Conservation (phyloP, 2,888 invertebrate genomes). For the Himalopsyche tibetana region DNA sequence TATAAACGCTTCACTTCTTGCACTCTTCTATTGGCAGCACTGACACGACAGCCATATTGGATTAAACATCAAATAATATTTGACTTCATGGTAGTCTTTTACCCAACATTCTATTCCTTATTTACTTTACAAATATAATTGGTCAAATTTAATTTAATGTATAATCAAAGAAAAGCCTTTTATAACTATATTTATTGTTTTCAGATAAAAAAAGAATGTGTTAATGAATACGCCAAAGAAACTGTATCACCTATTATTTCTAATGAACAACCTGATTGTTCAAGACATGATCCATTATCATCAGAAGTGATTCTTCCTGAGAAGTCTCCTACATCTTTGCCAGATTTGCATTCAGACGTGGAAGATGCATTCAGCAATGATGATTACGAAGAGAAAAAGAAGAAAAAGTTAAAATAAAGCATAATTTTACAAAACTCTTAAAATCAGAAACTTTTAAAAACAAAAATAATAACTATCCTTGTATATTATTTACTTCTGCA, state of each 20-base stretch:
- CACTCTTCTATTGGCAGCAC: no score
- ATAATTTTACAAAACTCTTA: no score
- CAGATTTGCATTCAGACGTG: conserved; percentile 65
- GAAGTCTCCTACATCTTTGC: conserved; percentile 62
- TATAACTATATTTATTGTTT: conserved; percentile 7
- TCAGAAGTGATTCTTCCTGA: conserved; percentile 37
- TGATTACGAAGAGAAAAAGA: conserved; percentile 58
- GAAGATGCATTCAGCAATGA: conserved; percentile 66
- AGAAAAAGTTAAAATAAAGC: conserved; percentile 54
- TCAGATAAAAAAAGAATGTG: conserved; percentile 67
- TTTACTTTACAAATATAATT: conserved; percentile 9
- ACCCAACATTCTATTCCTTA: background rate
- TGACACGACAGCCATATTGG: no score
- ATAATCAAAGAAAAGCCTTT: background rate
- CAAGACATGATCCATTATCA: conserved; percentile 53
- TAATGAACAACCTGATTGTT: conserved; percentile 66
- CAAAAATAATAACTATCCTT: no score
- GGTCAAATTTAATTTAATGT: background rate
- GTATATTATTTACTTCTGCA: no score
- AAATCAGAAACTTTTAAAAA: no score
- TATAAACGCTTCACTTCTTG: no score
- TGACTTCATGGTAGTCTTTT: no score
- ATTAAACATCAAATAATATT: no score
- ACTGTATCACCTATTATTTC: conserved; percentile 68
- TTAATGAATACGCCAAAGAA: conserved; percentile 67